Base-by-base conservation (phyloP, 2,113 vertebrate genomes). In the Regulus satrapa region DNA sequence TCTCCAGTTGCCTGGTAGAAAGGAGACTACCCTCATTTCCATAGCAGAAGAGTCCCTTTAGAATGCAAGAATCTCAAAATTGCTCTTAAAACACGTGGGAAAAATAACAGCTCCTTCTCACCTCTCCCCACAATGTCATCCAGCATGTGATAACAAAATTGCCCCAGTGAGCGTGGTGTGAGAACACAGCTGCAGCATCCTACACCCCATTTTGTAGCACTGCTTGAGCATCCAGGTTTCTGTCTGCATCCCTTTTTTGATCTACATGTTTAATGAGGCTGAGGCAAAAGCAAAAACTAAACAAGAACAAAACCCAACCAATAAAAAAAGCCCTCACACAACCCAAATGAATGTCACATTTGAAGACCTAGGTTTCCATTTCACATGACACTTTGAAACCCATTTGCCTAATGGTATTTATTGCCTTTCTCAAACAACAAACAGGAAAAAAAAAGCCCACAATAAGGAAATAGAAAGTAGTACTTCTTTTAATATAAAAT, bases 301-400 rank as follows among this genome's bases (percentile, higher is more conserved):
- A 49, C 43, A 41, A 69, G 20, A 46, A 17, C 16, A 29, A 34
- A 16, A 28, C 19, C 5, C 4, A 18, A 34, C 24, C 43, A 74
- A 58, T 31, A 32, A 68, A 67, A 54, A 51, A 67, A 31, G 13
- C 15, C 36, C 45, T 59, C 83, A 38, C 51, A 75, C 28, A 40
- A 38, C 25, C 5, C 43, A 72, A 95, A 95, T 83, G 82, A 78
- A 95, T 90, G 79, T 86, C 85, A 88, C 24, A 88, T 94, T 96
- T 95, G 23, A 79, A 83, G 46, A 25, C 49, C 77, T 26, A 43
- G 43, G 58, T 76, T 97, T 76, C 92, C 58, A 38, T 85, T 96
- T 90, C 78, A 76, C 38, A 88, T 43, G 83, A 94, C 67, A 76
- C 85, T 95, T 83, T 58, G 67, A 95, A 95, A 92, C 5, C 29